Base-by-base conservation (phyloP, 1,140 invertebrate species). In the Nephila pilipes region DNA sequence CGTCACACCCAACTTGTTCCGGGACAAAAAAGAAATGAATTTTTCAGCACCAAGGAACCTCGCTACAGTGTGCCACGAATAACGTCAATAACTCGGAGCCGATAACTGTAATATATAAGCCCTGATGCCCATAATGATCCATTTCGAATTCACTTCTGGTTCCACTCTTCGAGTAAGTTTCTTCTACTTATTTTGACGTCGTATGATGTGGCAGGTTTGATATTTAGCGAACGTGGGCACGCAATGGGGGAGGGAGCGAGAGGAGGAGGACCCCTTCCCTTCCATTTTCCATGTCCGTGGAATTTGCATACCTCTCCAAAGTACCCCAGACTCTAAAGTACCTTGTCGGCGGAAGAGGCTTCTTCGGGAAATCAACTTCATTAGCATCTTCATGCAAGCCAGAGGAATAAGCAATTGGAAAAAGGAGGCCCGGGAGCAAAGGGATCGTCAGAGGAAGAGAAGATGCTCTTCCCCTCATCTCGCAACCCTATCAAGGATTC, bases 311-410 rank as follows among this genome's bases (percentile, higher is more conserved):
- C 38, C 38, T 54, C 83, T 58, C 83, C 25, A 38, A 36, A 60
- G 57, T 58, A 29, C 57, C 83, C n/a, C n/a, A 57, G 38, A 57
- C 83, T 58, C 83, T 55, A 38, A 85, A 60, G 83, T 85, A 57
- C 57, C 83, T 85, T 85, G 54, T 60, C 83, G 46, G 80, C 46
- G n/a, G 32, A 75, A 55, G 80, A 20, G 36, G 18, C 80, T 83
- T 83, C 80, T 83, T 25, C 38, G 5, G 80, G 80, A 83, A 83
- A 57, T 85, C 89, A 90, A 90, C 89, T 90, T 90, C 89, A 90
- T 90, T 90, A 90, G 89, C 89, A 90, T 90, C 89, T 90, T 90
- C 89, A 90, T 90, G 89, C 89, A 46, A 63, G 89, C 89, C 79
- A 54, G 65, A 58, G 79, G 89, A 81, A 90, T 81, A 81, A 90